Conservation (phyloP, 92 coral and sea anemone genomes). For the Bergia puertoricense region DNA sequence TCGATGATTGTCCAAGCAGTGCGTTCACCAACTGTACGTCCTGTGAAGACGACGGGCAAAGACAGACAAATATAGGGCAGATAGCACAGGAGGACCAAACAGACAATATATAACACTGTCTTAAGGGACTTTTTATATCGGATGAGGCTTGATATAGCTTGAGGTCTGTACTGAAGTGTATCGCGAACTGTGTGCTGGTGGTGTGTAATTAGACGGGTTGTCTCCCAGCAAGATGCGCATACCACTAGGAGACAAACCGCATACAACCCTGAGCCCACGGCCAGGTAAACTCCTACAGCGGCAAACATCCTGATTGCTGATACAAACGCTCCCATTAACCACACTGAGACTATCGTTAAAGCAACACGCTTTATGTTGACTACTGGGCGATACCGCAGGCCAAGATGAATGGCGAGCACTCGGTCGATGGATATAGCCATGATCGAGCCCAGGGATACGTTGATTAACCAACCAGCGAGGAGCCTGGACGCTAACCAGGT, state of each 20-base stretch:
- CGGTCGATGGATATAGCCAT: conserved; percentile 11
- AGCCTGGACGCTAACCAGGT: conserved; percentile 4
- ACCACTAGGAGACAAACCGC: not conserved
- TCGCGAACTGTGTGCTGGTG: not conserved
- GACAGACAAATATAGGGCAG: not conserved
- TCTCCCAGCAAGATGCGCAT: not conserved
- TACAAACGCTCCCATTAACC: not conserved
- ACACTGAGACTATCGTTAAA: not conserved
- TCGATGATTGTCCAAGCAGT: conserved; percentile 15
- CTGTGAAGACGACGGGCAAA: not conserved
- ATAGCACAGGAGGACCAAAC: not conserved
- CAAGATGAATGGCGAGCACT: conserved; percentile 1
- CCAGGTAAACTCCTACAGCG: not conserved
- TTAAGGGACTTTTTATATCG: not conserved
- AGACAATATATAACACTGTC: not conserved
- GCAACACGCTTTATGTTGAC: not conserved
- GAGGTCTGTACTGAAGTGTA: not conserved
- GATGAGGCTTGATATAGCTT: not conserved
- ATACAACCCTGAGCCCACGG: not conserved
- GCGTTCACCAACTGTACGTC: not conserved
- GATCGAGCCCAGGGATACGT: not conserved
- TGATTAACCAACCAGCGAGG: conserved; percentile 1
- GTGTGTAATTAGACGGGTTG: not conserved
- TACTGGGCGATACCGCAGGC: not conserved
- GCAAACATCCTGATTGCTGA: not conserved